These are phyloP conservation scores for Trachops cirrhosus DNA, from an alignment of 2,797 vertebrate genomes.

Conservation along the genomic window DNA sequence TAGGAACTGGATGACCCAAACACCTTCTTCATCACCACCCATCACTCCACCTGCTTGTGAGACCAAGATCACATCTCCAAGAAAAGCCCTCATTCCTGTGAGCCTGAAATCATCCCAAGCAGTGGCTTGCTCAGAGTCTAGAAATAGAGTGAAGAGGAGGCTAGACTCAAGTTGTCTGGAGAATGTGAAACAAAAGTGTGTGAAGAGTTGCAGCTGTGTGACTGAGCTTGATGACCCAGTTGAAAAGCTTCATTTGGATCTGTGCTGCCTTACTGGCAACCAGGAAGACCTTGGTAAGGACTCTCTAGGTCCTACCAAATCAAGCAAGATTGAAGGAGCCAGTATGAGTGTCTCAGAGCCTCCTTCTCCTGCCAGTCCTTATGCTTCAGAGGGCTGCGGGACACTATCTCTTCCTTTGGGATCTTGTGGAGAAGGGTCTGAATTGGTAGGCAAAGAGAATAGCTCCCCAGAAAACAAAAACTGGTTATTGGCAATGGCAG, in stretches of 20 bases:
- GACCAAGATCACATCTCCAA: slow-evolving; percentile 76
- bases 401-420: slow-evolving; percentile 53
- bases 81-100: slow-evolving; percentile 85
- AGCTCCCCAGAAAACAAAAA: slow-evolving; percentile 85
- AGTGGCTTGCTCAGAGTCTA: slow-evolving; percentile 75
- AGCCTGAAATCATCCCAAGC: slow-evolving; percentile 80
- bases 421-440: slow-evolving; percentile 63
- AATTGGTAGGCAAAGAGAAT: slow-evolving; percentile 90
- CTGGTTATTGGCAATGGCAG: slow-evolving; percentile 92
- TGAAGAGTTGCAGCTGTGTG: slow-evolving; percentile 85
- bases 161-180: slow-evolving; percentile 87
- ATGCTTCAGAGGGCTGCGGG: slow-evolving; percentile 48
- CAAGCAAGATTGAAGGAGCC: slow-evolving; percentile 24
- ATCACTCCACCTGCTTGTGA: slow-evolving; percentile 74
- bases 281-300: slow-evolving; percentile 71
- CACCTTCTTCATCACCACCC: slow-evolving; percentile 77
- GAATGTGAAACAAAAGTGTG: slow-evolving; percentile 78
- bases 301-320: slow-evolving; percentile 60
- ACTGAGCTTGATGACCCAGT: slow-evolving; percentile 83
- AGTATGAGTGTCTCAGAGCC: slow-evolving; percentile 59
- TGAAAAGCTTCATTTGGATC: slow-evolving; percentile 86
- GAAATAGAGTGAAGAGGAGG: slow-evolving; percentile 91
- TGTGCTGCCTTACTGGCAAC: slow-evolving; percentile 76
- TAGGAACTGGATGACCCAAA: slow-evolving; percentile 89
- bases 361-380: slow-evolving; percentile 56